phyloP scores from a whole-genome alignment of 2,113 vertebrate genomes.

The Platysternon megacephalum region DNA sequence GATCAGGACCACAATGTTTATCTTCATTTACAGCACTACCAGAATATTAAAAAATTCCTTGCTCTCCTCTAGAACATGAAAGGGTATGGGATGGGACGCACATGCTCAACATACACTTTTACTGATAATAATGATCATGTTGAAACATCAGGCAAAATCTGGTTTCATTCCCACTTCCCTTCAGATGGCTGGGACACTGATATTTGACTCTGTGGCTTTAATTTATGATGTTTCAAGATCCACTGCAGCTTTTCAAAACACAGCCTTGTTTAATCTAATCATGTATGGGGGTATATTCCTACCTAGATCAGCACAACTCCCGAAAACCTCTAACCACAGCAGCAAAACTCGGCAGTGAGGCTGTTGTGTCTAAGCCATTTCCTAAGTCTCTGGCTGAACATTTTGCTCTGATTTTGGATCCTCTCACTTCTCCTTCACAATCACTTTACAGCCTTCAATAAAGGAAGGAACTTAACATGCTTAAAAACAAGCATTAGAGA shows the following conservation, averaged over 20 bases:
- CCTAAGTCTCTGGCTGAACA: slow-evolving; percentile 22
- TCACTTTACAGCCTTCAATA: not conserved
- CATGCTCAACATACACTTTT: not conserved
- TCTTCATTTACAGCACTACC: not conserved
- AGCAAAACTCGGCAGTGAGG: slow-evolving; percentile 3
- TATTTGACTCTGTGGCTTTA: slow-evolving; percentile 23
- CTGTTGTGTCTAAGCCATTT: slow-evolving; percentile 29
- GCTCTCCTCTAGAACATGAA: not conserved
- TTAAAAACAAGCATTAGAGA: slow-evolving; percentile 15
- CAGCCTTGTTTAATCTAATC: slow-evolving; percentile 52
- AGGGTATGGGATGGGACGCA: not conserved
- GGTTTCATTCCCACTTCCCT: slow-evolving; percentile 14
- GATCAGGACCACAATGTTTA: accelerated
- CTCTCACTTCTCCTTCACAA: slow-evolving; percentile 36
- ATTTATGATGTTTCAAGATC: slow-evolving; percentile 9
- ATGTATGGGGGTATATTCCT: not conserved
- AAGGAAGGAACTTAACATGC: slow-evolving; percentile 26
- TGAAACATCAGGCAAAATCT: slow-evolving; percentile 31
- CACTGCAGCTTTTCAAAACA: slow-evolving; percentile 63
- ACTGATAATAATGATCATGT: not conserved
- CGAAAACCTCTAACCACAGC: slow-evolving; percentile 42
- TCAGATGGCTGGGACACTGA: not conserved
- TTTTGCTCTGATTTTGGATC: not conserved
- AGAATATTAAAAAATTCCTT: not conserved
- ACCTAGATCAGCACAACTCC: slow-evolving; percentile 49